Conservation (phyloP, 2,888 invertebrate species). For the Erannis defoliaria region DNA sequence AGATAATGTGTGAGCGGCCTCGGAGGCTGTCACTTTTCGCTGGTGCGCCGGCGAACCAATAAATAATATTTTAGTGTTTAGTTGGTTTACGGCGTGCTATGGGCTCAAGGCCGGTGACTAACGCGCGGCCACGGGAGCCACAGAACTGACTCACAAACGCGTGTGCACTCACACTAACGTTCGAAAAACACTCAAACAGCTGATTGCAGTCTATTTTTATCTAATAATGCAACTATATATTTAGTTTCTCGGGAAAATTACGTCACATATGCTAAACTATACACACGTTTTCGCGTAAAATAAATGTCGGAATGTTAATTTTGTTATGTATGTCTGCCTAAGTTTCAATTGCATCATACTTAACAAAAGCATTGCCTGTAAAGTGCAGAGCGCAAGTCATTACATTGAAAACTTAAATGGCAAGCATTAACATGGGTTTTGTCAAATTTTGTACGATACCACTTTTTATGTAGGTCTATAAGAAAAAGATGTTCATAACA, state of each 20-base stretch:
- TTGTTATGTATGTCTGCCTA: constrained; percentile 4
- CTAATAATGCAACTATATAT: constrained; percentile 40
- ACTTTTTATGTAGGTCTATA: too few relatives aligned
- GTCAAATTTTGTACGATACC: too few relatives aligned
- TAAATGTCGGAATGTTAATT: constrained; percentile 15
- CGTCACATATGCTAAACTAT: constrained; percentile 21
- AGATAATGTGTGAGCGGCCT: constrained; percentile 59
- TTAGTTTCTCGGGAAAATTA: constrained; percentile 28
- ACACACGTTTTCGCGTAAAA: constrained; percentile 11
- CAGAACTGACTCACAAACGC: constrained; percentile 66
- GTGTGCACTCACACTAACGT: constrained; percentile 40
- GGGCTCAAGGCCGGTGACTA: constrained; percentile 81
- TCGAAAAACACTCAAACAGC: constrained; percentile 53
- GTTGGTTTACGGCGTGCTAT: constrained; percentile 64
- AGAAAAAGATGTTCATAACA: too few relatives aligned
- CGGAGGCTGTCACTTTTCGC: constrained; percentile 62
- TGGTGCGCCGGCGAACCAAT: constrained; percentile 66
- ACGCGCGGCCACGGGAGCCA: constrained; percentile 67
- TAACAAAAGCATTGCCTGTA: background rate
- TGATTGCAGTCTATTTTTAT: constrained; percentile 49
- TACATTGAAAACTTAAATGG: background rate
- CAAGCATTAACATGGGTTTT: background rate
- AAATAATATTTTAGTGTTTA: constrained; percentile 77
- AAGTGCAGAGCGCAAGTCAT: background rate
- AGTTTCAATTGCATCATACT: constrained; percentile 4